Conservation (phyloP, 2,888 invertebrate species). For the Tortricodes alternella region DNA sequence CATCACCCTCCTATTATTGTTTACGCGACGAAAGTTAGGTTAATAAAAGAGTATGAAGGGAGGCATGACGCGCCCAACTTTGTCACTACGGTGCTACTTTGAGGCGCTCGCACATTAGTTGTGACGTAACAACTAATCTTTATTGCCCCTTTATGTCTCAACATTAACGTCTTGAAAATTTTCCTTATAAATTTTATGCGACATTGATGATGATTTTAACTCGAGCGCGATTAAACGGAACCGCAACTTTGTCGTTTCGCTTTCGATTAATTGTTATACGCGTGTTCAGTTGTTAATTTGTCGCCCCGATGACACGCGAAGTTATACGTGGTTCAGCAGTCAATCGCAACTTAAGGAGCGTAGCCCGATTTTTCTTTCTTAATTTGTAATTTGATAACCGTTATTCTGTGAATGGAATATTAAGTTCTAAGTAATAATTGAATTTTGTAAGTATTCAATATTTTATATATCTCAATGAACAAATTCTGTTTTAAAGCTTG, state of each 20-base stretch:
- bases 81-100: constrained; percentile 23
- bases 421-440: neutral
- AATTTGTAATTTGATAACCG: neutral
- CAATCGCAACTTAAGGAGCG: neutral
- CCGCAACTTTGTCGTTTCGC: constrained; percentile 8
- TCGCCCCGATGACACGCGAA: constrained; percentile 5
- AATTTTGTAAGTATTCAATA: too few species aligned
- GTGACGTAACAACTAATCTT: constrained; percentile 6
- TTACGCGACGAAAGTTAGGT: constrained; percentile 27
- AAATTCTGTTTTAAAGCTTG: too few species aligned
- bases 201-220: constrained; percentile 26
- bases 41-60: constrained; percentile 30
- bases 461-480: too few species aligned
- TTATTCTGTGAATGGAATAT: neutral
- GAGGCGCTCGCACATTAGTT: constrained; percentile 19
- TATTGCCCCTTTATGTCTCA: constrained; percentile 24
- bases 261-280: constrained; percentile 22
- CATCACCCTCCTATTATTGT: constrained; percentile 23
- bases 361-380: neutral
- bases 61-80: constrained; percentile 26
- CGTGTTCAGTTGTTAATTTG: constrained; percentile 11
- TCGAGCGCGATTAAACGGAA: constrained; percentile 10
- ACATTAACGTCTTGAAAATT: constrained; percentile 21
- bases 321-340: neutral
- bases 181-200: constrained; percentile 19